Conservation (phyloP, 2,888 invertebrate genomes). For the Anticlea derivata region DNA sequence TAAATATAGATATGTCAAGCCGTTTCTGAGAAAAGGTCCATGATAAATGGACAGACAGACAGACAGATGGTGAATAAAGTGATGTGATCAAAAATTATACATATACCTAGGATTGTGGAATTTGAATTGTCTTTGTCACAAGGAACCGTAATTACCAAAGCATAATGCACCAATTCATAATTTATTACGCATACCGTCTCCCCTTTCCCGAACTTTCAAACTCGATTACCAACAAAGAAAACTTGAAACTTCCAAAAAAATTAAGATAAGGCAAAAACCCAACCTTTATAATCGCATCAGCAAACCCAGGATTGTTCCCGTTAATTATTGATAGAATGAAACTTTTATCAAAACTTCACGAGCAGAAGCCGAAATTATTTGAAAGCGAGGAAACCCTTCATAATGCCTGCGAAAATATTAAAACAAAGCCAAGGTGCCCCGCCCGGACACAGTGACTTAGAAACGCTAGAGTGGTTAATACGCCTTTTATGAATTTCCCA, state of each 20-base stretch:
- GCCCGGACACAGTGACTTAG: conserved; percentile 67
- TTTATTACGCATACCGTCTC: conserved; percentile 41
- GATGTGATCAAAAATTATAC: no score
- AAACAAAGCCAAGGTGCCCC: conserved; percentile 83
- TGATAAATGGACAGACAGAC: no score
- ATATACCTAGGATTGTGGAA: neutral
- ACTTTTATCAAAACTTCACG: conserved; percentile 84
- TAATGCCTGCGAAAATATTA: conserved; percentile 84
- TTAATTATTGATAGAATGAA: conserved; percentile 84
- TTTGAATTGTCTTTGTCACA: conserved; percentile 1
- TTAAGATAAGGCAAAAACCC: conserved; percentile 69
- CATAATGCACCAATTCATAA: conserved; percentile 37
- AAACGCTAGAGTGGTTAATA: conserved; percentile 54
- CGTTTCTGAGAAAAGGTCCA: no score
- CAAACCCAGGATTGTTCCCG: conserved; percentile 71
- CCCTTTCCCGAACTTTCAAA: conserved; percentile 51
- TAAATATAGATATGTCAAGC: no score
- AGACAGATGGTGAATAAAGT: no score
- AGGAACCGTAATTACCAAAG: conserved; percentile 23
- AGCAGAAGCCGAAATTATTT: conserved; percentile 84
- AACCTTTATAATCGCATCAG: conserved; percentile 81
- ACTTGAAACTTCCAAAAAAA: conserved; percentile 51
- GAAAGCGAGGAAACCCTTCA: conserved; percentile 83
- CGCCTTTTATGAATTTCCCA: conserved; percentile 4
- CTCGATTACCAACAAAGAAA: conserved; percentile 62